phyloP scores from a whole-genome alignment of 2,113 vertebrate species.

The Pomatorhinus ruficollis region DNA sequence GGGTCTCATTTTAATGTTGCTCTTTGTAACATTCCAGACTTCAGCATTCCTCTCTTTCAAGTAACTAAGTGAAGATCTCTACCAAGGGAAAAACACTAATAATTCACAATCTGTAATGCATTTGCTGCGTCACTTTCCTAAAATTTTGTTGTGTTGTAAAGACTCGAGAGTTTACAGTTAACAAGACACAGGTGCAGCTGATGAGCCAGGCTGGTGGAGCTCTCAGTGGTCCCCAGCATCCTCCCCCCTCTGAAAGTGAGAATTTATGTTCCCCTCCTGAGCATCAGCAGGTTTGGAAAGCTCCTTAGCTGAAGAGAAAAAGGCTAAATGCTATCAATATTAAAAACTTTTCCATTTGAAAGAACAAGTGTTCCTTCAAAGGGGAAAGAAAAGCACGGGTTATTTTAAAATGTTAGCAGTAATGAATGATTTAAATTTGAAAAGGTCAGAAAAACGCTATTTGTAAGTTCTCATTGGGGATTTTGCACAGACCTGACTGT shows the following conservation, averaged over 20 bases:
- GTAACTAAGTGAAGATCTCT: neutral
- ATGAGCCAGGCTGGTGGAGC: neutral
- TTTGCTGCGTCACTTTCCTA: slow-evolving; percentile 29
- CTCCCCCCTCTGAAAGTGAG: neutral
- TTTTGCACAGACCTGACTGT: neutral
- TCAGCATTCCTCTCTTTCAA: neutral
- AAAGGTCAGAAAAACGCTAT: slow-evolving; percentile 8
- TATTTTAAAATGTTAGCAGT: slow-evolving; percentile 35
- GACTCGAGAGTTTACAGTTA: neutral
- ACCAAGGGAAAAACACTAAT: neutral
- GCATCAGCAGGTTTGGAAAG: neutral
- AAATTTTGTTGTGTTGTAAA: neutral
- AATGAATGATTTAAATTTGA: slow-evolving; percentile 36
- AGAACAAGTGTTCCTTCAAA: neutral
- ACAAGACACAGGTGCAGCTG: slow-evolving; percentile 48
- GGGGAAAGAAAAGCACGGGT: neutral
- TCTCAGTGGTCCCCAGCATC: neutral
- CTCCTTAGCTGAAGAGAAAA: neutral
- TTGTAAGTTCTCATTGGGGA: neutral
- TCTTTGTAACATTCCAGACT: neutral
- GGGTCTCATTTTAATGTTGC: neutral
- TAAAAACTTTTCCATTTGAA: neutral
- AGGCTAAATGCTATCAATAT: neutral
- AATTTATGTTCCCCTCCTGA: neutral
- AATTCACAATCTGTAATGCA: neutral